Conservation (phyloP, 1,140 invertebrate species). For the Scylla paramamosain region DNA sequence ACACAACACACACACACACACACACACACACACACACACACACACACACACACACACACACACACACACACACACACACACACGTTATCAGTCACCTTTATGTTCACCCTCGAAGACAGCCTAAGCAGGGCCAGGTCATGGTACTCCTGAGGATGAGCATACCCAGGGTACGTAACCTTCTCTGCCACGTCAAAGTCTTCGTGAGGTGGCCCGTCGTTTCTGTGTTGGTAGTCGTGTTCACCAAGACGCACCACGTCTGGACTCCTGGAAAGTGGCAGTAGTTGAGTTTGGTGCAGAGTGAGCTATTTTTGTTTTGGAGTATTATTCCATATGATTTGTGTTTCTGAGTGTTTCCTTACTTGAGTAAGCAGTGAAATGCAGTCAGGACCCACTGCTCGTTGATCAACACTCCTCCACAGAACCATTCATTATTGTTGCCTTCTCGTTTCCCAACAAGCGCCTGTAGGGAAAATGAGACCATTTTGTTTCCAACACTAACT, state of each 20-base stretch:
- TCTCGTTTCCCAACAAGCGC: background rate
- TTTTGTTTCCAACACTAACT: too few relatives aligned
- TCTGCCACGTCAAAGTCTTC: constrained; percentile 52
- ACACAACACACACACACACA: constrained; percentile 24
- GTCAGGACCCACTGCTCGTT: constrained; percentile 89
- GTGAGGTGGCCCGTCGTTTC: background rate
- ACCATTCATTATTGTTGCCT: background rate
- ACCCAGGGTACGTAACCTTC: constrained; percentile 62
- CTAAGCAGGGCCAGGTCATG: constrained; percentile 75
- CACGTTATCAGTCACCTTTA: background rate
- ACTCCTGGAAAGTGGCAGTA: too few relatives aligned
- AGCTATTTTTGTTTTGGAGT: too few relatives aligned
- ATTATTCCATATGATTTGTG: too few relatives aligned
- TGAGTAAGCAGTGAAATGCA: constrained; percentile 90
- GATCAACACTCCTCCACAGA: constrained; percentile 91
- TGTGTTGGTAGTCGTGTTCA: constrained; percentile 67
- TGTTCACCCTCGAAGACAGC: background rate
- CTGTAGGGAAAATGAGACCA: background rate
- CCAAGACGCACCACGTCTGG: constrained; percentile 51
- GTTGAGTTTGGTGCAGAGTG: too few relatives aligned
- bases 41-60: constrained; percentile 27
- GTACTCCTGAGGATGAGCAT: background rate
- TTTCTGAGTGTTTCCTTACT: background rate
- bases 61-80: constrained; percentile 4
- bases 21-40: constrained; percentile 29